phyloP scores from a whole-genome alignment of 2,888 invertebrate species.

The Rotaria socialis region DNA sequence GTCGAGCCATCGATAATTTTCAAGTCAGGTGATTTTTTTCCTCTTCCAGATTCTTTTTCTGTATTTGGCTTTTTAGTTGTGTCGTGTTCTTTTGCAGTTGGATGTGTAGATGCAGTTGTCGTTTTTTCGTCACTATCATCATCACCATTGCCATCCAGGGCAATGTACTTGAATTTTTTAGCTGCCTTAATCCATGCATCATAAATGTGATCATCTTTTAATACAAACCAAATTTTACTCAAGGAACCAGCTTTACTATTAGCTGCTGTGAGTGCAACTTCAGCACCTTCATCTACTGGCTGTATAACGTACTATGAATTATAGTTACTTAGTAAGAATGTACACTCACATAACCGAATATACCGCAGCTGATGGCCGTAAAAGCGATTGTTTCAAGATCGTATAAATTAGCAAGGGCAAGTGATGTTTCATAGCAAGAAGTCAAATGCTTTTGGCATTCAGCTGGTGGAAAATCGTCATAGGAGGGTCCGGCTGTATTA shows the following conservation, averaged over 20 bases:
- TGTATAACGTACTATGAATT: not conserved
- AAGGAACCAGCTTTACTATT: not conserved
- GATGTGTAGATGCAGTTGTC: too few relatives aligned
- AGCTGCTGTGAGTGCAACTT: not conserved
- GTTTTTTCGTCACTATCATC: too few relatives aligned
- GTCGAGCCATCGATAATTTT: not conserved
- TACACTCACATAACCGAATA: conserved; percentile 6
- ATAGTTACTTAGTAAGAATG: not conserved
- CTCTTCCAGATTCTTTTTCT: not conserved
- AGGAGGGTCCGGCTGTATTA: not conserved
- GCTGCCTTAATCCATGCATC: not conserved
- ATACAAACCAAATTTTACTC: not conserved
- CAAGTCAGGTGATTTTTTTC: too few relatives aligned
- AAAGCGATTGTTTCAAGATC: conserved; percentile 10
- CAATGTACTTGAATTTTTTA: not conserved
- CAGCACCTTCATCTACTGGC: conserved; percentile 16
- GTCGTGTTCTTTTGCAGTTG: not conserved
- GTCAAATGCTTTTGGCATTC: not conserved
- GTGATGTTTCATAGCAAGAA: not conserved
- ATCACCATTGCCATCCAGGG: not conserved
- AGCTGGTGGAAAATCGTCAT: not conserved
- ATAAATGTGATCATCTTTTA: not conserved
- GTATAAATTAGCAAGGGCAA: conserved; percentile 18
- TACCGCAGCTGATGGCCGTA: not conserved
- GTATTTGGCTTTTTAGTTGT: not conserved